These are phyloP conservation scores for Antheraea yamamai DNA, from an alignment of 2,888 invertebrate genomes.

Conservation along the genomic window DNA sequence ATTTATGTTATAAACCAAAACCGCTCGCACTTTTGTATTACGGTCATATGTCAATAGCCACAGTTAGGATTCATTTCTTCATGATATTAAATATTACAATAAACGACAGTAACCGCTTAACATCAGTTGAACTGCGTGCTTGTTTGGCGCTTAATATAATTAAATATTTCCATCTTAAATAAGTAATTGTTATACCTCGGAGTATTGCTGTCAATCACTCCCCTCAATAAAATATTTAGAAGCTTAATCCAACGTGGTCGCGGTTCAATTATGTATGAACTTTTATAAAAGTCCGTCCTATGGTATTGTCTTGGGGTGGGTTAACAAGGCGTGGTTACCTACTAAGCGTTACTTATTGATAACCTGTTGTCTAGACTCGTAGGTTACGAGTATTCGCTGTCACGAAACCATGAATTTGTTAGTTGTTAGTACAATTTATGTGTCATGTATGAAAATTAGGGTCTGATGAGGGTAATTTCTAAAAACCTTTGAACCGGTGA, in stretches of 20 bases:
- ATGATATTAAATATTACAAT: too few relatives aligned
- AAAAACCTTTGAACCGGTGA: neutral
- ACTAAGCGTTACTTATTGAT: slow-evolving; percentile 72
- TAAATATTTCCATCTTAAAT: slow-evolving; percentile 30
- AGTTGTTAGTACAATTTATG: slow-evolving; percentile 51
- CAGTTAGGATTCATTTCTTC: too few relatives aligned
- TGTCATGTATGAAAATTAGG: slow-evolving; percentile 27
- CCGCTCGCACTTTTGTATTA: too few relatives aligned
- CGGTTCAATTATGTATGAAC: slow-evolving; percentile 71
- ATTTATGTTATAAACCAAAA: too few relatives aligned
- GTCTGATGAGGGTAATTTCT: slow-evolving; percentile 16
- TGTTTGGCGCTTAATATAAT: too few relatives aligned
- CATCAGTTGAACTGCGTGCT: too few relatives aligned
- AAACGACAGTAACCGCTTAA: too few relatives aligned
- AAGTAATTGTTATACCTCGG: slow-evolving; percentile 47
- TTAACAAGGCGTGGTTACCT: slow-evolving; percentile 60
- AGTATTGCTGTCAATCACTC: slow-evolving; percentile 71
- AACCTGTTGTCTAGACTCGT: slow-evolving; percentile 63
- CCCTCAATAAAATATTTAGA: slow-evolving; percentile 77
- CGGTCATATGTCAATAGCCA: too few relatives aligned
- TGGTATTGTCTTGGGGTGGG: slow-evolving; percentile 56
- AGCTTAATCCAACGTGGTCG: slow-evolving; percentile 71
- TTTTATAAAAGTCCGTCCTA: slow-evolving; percentile 61
- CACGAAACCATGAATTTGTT: slow-evolving; percentile 66
- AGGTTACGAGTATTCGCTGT: slow-evolving; percentile 65